A percentile compares a stretch with the other conserved stretches of the same genome.
These are phyloP conservation scores for Chrysocyon brachyurus DNA, from an alignment of 2,797 vertebrate genomes.

Conservation along the genomic window DNA sequence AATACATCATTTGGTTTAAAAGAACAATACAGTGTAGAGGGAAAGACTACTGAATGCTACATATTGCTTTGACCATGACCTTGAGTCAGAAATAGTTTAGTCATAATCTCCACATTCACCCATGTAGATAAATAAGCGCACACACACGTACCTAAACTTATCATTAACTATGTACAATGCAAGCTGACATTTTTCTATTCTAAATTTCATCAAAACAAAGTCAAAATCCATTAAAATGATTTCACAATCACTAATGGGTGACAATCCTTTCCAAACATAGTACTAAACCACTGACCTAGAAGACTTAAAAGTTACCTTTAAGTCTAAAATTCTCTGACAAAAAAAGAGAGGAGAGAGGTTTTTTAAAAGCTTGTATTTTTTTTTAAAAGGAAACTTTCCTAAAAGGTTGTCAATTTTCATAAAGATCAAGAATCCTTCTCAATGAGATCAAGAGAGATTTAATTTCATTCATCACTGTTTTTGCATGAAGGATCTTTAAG, in stretches of 20 bases:
- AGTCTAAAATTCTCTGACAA: neutral
- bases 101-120: neutral
- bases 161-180: neutral
- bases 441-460: neutral
- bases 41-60: neutral
- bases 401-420: constrained; percentile 29
- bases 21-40: neutral
- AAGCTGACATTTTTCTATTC: neutral
- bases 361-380: neutral
- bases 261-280: neutral
- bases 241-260: neutral
- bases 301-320: neutral
- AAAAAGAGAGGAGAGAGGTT: neutral
- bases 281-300: neutral
- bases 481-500: neutral
- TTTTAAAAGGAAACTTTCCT: constrained; percentile 5
- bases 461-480: neutral
- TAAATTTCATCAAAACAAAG: constrained; percentile 2
- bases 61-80: neutral
- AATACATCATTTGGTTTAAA: neutral
- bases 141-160: neutral
- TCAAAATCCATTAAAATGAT: neutral
- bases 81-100: constrained; percentile 18
- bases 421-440: constrained; percentile 44
- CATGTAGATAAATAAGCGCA: neutral